These are phyloP conservation scores for Calyptomena viridis DNA, from an alignment of 2,113 vertebrate genomes.

Conservation along the genomic window DNA sequence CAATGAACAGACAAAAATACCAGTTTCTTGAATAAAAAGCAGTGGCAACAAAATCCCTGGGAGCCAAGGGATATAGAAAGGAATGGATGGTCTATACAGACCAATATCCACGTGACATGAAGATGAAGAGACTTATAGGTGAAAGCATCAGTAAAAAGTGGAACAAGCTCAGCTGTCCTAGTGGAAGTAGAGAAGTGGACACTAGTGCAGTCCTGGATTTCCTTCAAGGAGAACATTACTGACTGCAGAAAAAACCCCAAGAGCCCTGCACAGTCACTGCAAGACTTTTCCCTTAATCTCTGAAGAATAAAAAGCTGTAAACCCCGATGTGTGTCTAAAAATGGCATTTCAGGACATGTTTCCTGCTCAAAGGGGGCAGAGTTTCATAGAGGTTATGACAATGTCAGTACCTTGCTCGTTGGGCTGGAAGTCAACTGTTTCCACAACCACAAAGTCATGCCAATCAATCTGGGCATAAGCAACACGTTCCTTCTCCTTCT, in stretches of 20 bases:
- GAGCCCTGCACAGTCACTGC: neutral
- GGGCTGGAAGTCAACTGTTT: constrained; percentile 97
- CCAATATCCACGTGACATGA: rapidly evolving
- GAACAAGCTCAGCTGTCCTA: neutral
- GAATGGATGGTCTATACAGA: neutral
- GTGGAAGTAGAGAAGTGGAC: neutral
- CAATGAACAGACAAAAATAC: neutral
- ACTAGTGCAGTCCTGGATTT: neutral
- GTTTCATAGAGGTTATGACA: neutral
- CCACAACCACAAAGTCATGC: constrained; percentile 98
- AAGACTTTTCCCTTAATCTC: neutral
- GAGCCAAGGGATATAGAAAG: neutral
- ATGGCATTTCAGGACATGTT: neutral
- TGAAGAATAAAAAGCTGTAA: neutral
- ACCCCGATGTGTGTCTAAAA: neutral
- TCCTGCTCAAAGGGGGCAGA: neutral
- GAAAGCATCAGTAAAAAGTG: neutral
- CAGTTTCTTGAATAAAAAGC: neutral
- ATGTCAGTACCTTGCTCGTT: constrained; percentile 85
- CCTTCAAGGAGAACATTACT: neutral
- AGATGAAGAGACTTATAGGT: neutral
- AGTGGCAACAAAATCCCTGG: neutral
- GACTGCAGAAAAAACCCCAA: neutral
- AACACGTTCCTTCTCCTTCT: constrained; percentile 93
- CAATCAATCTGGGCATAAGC: constrained; percentile 98